These are phyloP conservation scores for Nesogale talazaci DNA, from an alignment of 2,113 vertebrate species.

Conservation along the genomic window DNA sequence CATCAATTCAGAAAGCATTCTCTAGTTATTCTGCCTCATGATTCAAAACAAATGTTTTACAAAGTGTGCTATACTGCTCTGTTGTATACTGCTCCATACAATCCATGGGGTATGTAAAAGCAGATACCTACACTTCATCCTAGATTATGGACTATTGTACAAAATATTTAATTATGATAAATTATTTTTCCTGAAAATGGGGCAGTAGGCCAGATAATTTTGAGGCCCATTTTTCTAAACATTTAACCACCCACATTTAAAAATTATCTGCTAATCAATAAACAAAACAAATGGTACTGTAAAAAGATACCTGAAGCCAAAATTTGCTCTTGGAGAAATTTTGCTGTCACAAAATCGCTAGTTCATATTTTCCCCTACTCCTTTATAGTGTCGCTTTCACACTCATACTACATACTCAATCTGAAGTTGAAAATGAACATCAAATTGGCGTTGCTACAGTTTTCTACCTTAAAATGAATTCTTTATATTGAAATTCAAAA, in stretches of 20 bases:
- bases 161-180: no score
- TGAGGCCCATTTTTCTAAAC: not conserved
- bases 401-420: conserved; percentile 25
- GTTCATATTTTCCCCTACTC: not conserved
- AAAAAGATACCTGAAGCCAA: not conserved
- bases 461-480: conserved; percentile 40
- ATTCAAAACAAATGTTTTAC: no score
- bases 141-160: no score
- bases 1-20: not conserved
- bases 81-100: no score
- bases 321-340: conserved; percentile 7
- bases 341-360: not conserved
- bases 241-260: not conserved
- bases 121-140: no score
- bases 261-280: not conserved
- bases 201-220: no score
- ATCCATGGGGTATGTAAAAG: no score
- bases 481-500: conserved; percentile 39
- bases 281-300: conserved; percentile 36
- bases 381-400: not conserved
- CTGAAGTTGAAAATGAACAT: conserved; percentile 18
- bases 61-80: no score
- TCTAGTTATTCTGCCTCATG: not conserved
- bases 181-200: no score
- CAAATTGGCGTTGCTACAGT: conserved; percentile 8